A percentile compares a stretch with the other conserved stretches of the same genome.
Conservation (phyloP, 23 tunicate genomes). For the Corella eumyota region DNA sequence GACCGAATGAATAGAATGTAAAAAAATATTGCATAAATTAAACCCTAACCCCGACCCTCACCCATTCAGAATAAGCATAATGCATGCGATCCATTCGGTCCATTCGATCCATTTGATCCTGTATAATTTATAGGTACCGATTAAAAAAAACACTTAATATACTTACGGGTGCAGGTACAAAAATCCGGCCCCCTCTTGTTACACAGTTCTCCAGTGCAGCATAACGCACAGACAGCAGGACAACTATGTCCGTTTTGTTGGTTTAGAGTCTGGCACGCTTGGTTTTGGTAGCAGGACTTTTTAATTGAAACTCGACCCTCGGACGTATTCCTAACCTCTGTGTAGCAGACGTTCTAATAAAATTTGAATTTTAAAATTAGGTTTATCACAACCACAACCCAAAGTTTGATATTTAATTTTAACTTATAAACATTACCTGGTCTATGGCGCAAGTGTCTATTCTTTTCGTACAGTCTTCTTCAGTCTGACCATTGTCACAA, state of each 20-base stretch:
- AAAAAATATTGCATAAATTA: too few relatives aligned
- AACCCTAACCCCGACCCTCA: too few relatives aligned
- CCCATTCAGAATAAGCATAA: too few relatives aligned
- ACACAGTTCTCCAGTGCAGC: slow-evolving; percentile 28
- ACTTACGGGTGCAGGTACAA: slow-evolving; percentile 20
- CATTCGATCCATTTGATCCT: too few relatives aligned
- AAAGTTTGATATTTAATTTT: too few relatives aligned
- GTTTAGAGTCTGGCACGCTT: slow-evolving; percentile 8
- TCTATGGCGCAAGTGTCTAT: slow-evolving; percentile 11
- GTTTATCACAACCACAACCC: too few relatives aligned
- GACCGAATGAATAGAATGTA: too few relatives aligned
- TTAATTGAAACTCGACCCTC: slow-evolving; percentile 10
- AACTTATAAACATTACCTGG: slow-evolving; percentile 17
- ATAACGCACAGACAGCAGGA: slow-evolving; percentile 17
- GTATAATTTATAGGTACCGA: too few relatives aligned
- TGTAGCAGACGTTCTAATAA: slow-evolving; percentile 23
- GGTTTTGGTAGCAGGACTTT: slow-evolving; percentile 25
- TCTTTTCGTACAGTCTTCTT: slow-evolving; percentile 11
- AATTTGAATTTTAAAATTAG: too few relatives aligned
- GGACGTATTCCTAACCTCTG: slow-evolving; percentile 16
- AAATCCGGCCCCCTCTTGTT: slow-evolving; percentile 13
- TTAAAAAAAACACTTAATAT: too few relatives aligned
- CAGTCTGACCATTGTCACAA: slow-evolving; percentile 7
- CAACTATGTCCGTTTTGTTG: slow-evolving; percentile 19
- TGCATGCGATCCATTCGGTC: too few relatives aligned